phyloP scores from a whole-genome alignment of 1,140 invertebrate species.

The Acromyrmex heyeri region DNA sequence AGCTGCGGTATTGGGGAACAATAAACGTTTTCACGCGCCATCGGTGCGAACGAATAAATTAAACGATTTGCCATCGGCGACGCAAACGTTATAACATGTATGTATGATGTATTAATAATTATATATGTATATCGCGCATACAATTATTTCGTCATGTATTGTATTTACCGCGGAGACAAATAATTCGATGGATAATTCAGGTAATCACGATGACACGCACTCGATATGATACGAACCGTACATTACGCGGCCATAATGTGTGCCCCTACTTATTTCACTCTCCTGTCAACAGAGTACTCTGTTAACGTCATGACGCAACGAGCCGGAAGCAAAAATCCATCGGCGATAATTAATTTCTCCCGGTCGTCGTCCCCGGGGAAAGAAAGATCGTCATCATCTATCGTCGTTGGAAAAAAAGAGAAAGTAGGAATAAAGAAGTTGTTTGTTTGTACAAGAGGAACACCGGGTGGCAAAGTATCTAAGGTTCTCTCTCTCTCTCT shows the following conservation, averaged over 20 bases:
- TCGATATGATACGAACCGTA: background rate
- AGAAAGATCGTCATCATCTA: constrained; percentile 34
- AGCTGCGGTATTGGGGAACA: constrained; percentile 29
- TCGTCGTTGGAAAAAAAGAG: background rate
- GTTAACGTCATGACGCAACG: constrained; percentile 33
- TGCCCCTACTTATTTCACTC: constrained; percentile 19
- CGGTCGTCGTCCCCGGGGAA: background rate
- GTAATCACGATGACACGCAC: background rate
- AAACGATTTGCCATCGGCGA: constrained; percentile 11
- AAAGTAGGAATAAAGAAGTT: constrained; percentile 50
- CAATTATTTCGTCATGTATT: constrained; percentile 40
- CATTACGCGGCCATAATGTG: background rate
- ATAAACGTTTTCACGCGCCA: constrained; percentile 51
- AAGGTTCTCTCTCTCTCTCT: background rate
- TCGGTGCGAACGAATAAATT: constrained; percentile 50
- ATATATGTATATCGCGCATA: background rate
- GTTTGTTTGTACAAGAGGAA: constrained; percentile 60
- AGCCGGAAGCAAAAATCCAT: constrained; percentile 38
- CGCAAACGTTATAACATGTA: background rate
- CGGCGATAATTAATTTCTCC: constrained; percentile 52
- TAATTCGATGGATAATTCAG: constrained; percentile 25
- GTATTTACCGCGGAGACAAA: constrained; percentile 20
- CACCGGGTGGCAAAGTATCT: constrained; percentile 53
- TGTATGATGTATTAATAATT: constrained; percentile 26
- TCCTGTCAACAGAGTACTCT: constrained; percentile 29